Conservation (phyloP, 2,888 invertebrate genomes). For the Coleophora deauratella region DNA sequence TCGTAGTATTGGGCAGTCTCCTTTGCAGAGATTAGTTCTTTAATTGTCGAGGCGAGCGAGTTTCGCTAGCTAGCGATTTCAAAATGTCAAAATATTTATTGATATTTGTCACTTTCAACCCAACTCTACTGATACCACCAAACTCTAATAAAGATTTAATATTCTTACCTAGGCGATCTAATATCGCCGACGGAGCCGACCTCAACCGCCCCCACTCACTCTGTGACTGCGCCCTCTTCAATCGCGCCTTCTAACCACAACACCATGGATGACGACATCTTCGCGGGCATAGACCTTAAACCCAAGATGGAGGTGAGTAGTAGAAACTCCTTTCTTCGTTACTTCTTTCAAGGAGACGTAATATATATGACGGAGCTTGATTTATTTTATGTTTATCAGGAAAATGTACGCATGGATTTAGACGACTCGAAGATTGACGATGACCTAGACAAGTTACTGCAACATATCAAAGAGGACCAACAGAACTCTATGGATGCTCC, state of each 20-base stretch:
- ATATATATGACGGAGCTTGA: too few relatives aligned
- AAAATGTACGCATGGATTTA: conserved; percentile 82
- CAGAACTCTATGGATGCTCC: conserved; percentile 93
- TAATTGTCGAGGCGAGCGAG: too few relatives aligned
- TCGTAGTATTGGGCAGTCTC: too few relatives aligned
- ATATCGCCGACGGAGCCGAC: conserved; percentile 67
- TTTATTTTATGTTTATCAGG: conserved; percentile 36
- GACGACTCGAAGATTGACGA: conserved; percentile 95
- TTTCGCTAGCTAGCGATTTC: too few relatives aligned
- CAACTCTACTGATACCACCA: too few relatives aligned
- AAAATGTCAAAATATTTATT: too few relatives aligned
- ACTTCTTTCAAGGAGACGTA: too few relatives aligned
- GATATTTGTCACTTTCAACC: too few relatives aligned
- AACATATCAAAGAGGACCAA: conserved; percentile 95
- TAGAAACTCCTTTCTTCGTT: not conserved
- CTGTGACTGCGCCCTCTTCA: conserved; percentile 47
- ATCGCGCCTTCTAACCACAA: conserved; percentile 52
- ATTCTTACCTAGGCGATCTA: conserved; percentile 43
- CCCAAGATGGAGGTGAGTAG: conserved; percentile 77
- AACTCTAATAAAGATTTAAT: not conserved
- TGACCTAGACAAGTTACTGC: conserved; percentile 91
- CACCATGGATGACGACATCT: conserved; percentile 80
- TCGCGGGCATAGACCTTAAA: conserved; percentile 81
- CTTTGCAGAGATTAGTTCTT: too few relatives aligned
- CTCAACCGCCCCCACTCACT: conserved; percentile 34